Evolutionary conservation across 1,140 invertebrate genomes (phyloP), one percentile per base, ranked within the genome.

Genomic region (Hestina assimilis): DNA sequence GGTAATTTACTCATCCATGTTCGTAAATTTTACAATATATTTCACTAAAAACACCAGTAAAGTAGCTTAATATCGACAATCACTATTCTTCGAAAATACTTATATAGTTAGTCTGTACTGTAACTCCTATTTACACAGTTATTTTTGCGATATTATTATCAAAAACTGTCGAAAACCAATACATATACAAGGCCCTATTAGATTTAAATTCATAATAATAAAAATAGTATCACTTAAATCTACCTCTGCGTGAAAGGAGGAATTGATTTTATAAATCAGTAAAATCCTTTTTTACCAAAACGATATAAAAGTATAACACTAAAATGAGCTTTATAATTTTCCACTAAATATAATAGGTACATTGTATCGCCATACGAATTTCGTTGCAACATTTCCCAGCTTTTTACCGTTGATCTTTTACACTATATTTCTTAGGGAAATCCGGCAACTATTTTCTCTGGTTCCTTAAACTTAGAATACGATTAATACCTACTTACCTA

Each of bases 41-140:
- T n/a, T n/a, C n/a, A n/a, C n/a, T n/a, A n/a, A n/a, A n/a, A n/a
- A n/a, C n/a, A n/a, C 14, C 4, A 33, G 14, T 33, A 14, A 33
- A 33, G 31, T 33, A 14, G 15, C 15, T 0, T 38, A 17, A 19
- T 17, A 6, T 9, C 14, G 15, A 45, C 40, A 57, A 46, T 45
- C 54, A 48, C 35, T 57, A 57, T 57, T 48, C 54, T 57, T 57
- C 33, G 42, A 57, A 57, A 31, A 11, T 21, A 56, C 21, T 31
- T 23, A 41, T 28, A 40, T 31, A 20, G n/a, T 17, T 57, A 56
- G 43, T 31, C 23, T 46, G 21, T 24, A 56, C 23, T 41, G 33
- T 35, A 47, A 47, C 23, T 56, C 54, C 54, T 48, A 57, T 48
- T 21, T 57, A 56, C 43, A 57, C 54, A 57, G 12, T 48, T 57